phyloP scores from a whole-genome alignment of 2,888 invertebrate genomes.

The Coelogynopora nodosa region DNA sequence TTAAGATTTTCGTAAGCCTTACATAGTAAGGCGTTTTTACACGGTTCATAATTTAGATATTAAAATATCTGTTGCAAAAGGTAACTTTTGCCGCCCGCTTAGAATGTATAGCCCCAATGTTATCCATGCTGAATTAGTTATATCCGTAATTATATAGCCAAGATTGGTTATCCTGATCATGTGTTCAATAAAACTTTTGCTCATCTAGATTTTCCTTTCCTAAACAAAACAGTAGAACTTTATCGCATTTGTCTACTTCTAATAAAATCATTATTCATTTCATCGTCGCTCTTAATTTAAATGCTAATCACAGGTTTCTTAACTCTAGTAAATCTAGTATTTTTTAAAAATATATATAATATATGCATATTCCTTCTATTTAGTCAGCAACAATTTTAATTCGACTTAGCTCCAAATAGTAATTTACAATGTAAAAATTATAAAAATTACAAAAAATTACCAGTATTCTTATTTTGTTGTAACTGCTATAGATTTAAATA shows the following conservation, averaged over 20 bases:
- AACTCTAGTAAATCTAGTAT: background rate
- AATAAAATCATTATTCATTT: background rate
- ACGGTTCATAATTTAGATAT: background rate
- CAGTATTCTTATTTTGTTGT: no score
- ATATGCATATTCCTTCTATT: no score
- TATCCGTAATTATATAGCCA: background rate
- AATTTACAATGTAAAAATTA: no score
- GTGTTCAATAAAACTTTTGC: background rate
- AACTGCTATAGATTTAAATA: no score
- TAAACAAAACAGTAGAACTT: background rate
- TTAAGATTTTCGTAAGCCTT: background rate
- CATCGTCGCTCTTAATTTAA: background rate
- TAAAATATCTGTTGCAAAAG: background rate
- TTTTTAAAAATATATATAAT: no score
- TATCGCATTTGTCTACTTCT: background rate
- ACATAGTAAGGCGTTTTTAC: background rate
- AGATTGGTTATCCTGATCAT: background rate
- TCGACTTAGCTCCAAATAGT: no score
- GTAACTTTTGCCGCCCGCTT: background rate
- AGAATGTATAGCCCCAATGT: background rate
- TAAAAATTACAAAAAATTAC: no score
- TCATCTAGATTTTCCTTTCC: background rate
- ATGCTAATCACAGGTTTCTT: background rate
- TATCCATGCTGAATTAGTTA: background rate
- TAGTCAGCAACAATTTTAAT: no score